Percentiles rank a stretch among this genome's conserved stretches.
These are phyloP conservation scores for Carassius gibelio DNA, from an alignment of 2,113 vertebrate genomes.

Conservation along the genomic window DNA sequence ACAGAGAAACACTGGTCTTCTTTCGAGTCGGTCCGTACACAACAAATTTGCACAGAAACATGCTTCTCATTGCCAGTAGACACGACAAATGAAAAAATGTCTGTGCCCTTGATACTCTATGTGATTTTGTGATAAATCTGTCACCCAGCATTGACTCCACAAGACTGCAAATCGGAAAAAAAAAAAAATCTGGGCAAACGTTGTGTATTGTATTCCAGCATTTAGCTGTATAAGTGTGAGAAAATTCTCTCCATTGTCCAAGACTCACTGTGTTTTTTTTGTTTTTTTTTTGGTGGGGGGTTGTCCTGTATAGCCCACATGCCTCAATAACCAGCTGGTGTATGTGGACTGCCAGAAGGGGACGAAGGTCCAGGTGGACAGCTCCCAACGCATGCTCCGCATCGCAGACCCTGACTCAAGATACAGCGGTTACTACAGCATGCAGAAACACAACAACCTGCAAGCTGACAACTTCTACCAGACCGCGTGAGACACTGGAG, in stretches of 20 bases:
- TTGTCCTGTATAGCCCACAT: constrained; percentile 79
- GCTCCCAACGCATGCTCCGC: constrained; percentile 85
- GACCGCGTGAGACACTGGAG: constrained; percentile 81
- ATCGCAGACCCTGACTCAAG: constrained; percentile 88
- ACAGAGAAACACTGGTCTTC: no score
- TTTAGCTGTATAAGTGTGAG: background rate
- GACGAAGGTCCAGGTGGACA: constrained; percentile 83
- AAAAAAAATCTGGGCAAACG: no score
- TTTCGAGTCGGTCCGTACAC: no score
- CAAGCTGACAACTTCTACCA: constrained; percentile 92
- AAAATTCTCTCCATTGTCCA: background rate
- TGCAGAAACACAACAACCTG: constrained; percentile 89
- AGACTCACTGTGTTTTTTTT: constrained; percentile 17
- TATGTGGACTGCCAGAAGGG: constrained; percentile 91
- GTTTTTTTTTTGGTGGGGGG: background rate
- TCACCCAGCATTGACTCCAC: background rate
- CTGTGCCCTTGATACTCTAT: background rate
- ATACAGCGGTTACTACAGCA: constrained; percentile 92
- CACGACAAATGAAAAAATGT: no score
- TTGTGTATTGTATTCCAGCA: no score
- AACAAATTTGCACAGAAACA: no score
- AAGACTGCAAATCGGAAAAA: no score
- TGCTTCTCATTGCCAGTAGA: no score
- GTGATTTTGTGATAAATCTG: background rate
- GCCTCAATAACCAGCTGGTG: constrained; percentile 87